phyloP scores from a whole-genome alignment of 1,140 invertebrate genomes.

The Ruditapes philippinarum region DNA sequence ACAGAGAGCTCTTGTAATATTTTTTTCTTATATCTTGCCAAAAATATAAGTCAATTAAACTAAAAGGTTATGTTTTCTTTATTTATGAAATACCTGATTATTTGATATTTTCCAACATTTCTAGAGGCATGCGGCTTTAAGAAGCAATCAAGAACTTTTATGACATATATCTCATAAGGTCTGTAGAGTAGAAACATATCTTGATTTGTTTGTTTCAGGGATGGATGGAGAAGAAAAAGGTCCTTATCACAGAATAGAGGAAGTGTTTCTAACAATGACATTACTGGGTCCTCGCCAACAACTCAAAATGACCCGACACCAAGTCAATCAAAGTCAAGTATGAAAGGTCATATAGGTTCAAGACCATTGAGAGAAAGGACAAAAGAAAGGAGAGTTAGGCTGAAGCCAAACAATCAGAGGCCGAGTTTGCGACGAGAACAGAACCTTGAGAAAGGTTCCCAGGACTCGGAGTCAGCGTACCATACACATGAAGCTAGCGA shows the following conservation, averaged over 20 bases:
- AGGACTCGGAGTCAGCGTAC: slow-evolving; percentile 66
- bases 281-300: background rate
- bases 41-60: too few relatives aligned
- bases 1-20: too few relatives aligned
- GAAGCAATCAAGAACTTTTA: too few relatives aligned
- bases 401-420: slow-evolving; percentile 42
- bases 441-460: slow-evolving; percentile 43
- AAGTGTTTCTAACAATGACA: slow-evolving; percentile 18
- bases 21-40: too few relatives aligned
- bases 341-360: slow-evolving; percentile 58
- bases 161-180: too few relatives aligned
- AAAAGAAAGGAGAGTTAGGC: slow-evolving; percentile 44
- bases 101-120: too few relatives aligned
- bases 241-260: slow-evolving; percentile 64
- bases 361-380: slow-evolving; percentile 46
- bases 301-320: background rate
- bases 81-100: too few relatives aligned
- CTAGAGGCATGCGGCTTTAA: too few relatives aligned
- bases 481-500: slow-evolving; percentile 67
- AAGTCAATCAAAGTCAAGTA: slow-evolving; percentile 49
- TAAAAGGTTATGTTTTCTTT: too few relatives aligned
- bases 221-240: slow-evolving; percentile 58
- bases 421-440: slow-evolving; percentile 10
- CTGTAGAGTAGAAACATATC: too few relatives aligned
- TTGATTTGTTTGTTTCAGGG: slow-evolving; percentile 56